Base-by-base conservation (phyloP, 2,797 vertebrate genomes). In the Astyanax mexicanus region DNA sequence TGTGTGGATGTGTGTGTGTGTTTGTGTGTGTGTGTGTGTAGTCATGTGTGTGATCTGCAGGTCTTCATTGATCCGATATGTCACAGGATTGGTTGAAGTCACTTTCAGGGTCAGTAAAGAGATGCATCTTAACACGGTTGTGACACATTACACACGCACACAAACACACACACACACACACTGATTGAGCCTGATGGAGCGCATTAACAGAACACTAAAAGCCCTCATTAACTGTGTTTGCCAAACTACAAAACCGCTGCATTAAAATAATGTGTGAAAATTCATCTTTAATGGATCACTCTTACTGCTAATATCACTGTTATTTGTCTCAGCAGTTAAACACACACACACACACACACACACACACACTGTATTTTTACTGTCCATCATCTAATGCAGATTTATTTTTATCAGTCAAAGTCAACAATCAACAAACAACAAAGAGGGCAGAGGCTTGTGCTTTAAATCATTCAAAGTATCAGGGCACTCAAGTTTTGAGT, bases 261-360 rank as follows among this genome's bases (percentile, higher is more conserved):
- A 78, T 67, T 81, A 67, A 17, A 15, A 13, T 61, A 42, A 67
- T 49, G 72, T 42, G n/a, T 45, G 19, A 45, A 60, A 58, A 70
- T 38, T 19, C 32, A 62, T 37, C 47, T 47, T 71, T 54, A 70
- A 66, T 60, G n/a, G 40, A 55, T 51, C 38, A 25, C 5, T 67
- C n/a, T 49, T 27, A 55, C 19, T 61, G 60, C 15, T 23, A 15
- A 29, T 10, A 25, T n/a, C 13, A 66, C 23, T n/a, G n/a, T n/a
- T n/a, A n/a, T n/a, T n/a, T n/a, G n/a, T n/a, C n/a, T n/a, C n/a
- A n/a, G n/a, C n/a, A n/a, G n/a, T n/a, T n/a, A n/a, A n/a, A 66
- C 49, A 52, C 19, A 52, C 21, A 52, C 21, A 10, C 0, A 3
- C 42, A n/a, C n/a, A n/a, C n/a, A n/a, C 23, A 66, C 49, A 52